These are phyloP conservation scores for Indri indri DNA, from an alignment of 2,113 vertebrate genomes.

Conservation along the genomic window DNA sequence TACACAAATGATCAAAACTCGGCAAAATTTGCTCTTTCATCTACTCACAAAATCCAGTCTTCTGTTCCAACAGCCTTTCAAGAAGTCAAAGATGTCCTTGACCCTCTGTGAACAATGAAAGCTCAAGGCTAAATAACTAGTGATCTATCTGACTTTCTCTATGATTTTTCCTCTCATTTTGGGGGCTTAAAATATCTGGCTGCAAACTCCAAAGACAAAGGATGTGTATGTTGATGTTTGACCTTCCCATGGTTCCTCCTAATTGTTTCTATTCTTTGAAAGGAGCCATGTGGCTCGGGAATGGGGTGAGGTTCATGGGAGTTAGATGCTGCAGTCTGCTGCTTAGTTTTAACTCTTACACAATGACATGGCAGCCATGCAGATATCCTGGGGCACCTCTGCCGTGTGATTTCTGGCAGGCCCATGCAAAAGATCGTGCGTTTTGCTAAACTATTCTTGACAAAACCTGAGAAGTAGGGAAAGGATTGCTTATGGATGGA, in stretches of 20 bases:
- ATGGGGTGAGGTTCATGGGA: neutral
- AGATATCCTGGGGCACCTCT: neutral
- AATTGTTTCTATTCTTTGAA: neutral
- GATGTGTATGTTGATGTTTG: neutral
- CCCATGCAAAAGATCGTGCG: neutral
- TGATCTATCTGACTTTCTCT: neutral
- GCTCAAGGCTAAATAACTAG: conserved; percentile 19
- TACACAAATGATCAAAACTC: conserved; percentile 58
- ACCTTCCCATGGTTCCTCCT: neutral
- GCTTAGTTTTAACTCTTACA: neutral
- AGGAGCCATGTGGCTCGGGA: neutral
- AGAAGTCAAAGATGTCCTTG: neutral
- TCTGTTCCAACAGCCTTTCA: neutral
- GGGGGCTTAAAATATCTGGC: neutral
- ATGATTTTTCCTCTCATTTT: neutral
- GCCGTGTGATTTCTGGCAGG: neutral
- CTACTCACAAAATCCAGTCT: neutral
- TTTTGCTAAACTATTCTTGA: neutral
- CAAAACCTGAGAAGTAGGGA: neutral
- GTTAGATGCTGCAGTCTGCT: neutral
- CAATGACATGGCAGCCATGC: neutral
- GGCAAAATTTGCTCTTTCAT: conserved; percentile 15
- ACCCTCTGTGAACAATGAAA: neutral
- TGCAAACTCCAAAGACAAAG: neutral
- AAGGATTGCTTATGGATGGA: neutral